Conservation (phyloP, 2,113 vertebrate species). For the Gallinago media region DNA sequence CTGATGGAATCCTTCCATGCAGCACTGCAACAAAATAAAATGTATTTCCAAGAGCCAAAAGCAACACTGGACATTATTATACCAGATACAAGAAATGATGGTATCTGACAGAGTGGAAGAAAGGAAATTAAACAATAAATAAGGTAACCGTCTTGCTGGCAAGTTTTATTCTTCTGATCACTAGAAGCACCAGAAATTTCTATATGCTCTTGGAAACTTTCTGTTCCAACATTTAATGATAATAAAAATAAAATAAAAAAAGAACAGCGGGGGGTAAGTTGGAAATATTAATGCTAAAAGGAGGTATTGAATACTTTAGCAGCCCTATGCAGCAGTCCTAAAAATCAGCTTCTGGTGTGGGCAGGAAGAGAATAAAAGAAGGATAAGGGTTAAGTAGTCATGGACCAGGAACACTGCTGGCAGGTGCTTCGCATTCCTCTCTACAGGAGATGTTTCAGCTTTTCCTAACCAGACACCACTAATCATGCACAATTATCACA, state of each 20-base stretch:
- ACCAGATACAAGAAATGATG: slow-evolving; percentile 46
- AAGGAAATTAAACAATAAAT: slow-evolving; percentile 71
- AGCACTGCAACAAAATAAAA: slow-evolving; percentile 48
- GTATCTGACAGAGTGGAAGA: slow-evolving; percentile 39
- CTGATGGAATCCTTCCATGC: not conserved
- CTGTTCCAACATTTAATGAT: slow-evolving; percentile 36
- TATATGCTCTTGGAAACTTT: slow-evolving; percentile 42
- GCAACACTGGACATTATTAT: slow-evolving; percentile 57
- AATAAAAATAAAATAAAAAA: not conserved
- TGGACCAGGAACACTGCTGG: not conserved
- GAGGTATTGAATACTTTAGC: slow-evolving; percentile 53
- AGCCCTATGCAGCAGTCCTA: not conserved
- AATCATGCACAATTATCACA: not conserved
- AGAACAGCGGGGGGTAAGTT: not conserved
- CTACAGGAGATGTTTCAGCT: not conserved
- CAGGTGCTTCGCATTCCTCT: not conserved
- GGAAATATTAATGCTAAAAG: slow-evolving; percentile 43
- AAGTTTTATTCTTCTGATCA: slow-evolving; percentile 8
- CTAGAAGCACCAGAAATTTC: slow-evolving; percentile 10
- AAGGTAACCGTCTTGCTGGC: slow-evolving; percentile 23
- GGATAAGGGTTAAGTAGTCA: slow-evolving; percentile 8
- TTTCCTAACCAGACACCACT: not conserved
- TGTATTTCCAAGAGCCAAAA: slow-evolving; percentile 42
- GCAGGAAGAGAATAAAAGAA: not conserved
- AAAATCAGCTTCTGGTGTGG: not conserved